A percentile compares a stretch with the other conserved stretches of the same genome.
Conservation (phyloP, 2,113 vertebrate species). For the Butorides virescens region DNA sequence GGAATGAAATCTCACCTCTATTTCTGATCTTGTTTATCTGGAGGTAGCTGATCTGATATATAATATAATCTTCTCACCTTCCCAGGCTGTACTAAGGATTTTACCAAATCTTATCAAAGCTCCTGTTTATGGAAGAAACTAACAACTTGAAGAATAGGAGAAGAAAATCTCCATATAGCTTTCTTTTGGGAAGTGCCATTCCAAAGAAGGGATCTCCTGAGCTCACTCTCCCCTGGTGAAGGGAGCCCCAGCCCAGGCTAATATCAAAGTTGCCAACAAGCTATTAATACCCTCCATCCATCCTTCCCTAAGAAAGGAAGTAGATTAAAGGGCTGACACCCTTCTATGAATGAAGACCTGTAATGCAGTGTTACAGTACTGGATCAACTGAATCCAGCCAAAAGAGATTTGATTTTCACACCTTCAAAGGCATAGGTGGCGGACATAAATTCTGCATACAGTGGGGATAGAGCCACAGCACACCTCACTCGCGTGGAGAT, state of each 20-base stretch:
- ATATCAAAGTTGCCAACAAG: not conserved
- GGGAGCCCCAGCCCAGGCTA: not conserved
- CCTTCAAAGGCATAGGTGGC: not conserved
- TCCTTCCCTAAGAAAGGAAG: not conserved
- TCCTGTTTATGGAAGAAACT: not conserved
- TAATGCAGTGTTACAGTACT: not conserved
- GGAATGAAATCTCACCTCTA: conserved; percentile 19
- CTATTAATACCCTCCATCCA: not conserved
- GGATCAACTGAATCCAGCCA: not conserved
- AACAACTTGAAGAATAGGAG: not conserved
- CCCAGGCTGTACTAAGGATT: not conserved
- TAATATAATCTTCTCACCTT: not conserved
- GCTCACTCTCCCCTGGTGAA: fast-evolving
- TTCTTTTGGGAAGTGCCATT: not conserved
- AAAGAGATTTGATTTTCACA: not conserved
- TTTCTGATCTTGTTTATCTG: not conserved
- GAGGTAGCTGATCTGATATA: not conserved
- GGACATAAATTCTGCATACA: not conserved
- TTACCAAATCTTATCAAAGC: not conserved
- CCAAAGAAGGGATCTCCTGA: not conserved
- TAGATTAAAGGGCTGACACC: not conserved
- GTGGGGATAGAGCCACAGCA: not conserved
- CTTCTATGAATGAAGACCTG: not conserved
- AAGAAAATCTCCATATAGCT: not conserved
- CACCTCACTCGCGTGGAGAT: not conserved